Conservation (phyloP, 2,113 vertebrate species). For the Sebastes schlegelii region DNA sequence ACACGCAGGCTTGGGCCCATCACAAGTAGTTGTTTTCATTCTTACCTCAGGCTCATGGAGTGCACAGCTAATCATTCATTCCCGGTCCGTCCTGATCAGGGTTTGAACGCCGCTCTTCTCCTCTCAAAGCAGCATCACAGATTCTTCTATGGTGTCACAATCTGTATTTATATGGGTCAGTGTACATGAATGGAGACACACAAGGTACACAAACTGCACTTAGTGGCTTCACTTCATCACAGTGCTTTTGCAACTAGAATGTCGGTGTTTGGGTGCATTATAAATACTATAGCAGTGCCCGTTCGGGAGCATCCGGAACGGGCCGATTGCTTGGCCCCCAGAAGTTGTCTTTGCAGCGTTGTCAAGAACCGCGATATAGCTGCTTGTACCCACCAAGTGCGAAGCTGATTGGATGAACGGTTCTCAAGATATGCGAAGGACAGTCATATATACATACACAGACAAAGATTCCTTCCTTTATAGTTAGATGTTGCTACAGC, state of each 20-base stretch:
- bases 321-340: too few relatives aligned
- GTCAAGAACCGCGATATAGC: too few relatives aligned
- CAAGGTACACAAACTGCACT: conserved; percentile 1
- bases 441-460: too few relatives aligned
- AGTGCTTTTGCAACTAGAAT: not conserved
- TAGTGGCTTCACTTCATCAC: not conserved
- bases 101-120: conserved; percentile 12
- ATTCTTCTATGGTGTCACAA: not conserved
- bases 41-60: conserved; percentile 10
- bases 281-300: not conserved
- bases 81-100: conserved; percentile 22
- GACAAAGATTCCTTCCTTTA: too few relatives aligned
- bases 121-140: conserved; percentile 12
- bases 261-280: not conserved
- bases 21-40: conserved; percentile 12
- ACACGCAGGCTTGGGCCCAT: not conserved
- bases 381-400: too few relatives aligned
- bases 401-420: too few relatives aligned
- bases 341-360: too few relatives aligned
- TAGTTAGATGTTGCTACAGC: too few relatives aligned
- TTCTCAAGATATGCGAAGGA: too few relatives aligned
- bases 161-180: conserved; percentile 17
- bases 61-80: conserved; percentile 13
- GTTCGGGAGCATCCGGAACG: too few relatives aligned
- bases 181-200: not conserved